Conservation (phyloP, 1,140 invertebrate genomes). For the Augochlora pura region DNA sequence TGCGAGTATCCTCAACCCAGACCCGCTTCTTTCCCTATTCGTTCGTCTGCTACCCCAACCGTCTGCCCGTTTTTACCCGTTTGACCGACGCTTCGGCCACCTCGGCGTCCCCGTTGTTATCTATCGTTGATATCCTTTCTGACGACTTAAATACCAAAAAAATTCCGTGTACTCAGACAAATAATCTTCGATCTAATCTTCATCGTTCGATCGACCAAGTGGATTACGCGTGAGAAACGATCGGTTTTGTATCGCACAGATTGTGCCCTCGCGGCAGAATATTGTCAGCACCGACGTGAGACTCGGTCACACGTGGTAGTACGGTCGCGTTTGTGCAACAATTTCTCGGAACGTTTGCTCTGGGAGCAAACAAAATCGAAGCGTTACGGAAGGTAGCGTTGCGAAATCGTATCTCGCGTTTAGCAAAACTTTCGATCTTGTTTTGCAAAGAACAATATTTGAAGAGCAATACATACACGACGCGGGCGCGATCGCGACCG, state of each 20-base stretch:
- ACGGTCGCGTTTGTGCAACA: neutral
- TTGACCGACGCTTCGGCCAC: too few relatives aligned
- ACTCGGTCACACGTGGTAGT: neutral
- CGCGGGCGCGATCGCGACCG: neutral
- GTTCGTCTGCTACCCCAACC: neutral
- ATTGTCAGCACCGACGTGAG: neutral
- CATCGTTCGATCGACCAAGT: neutral
- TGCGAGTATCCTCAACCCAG: neutral
- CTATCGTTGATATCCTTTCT: too few relatives aligned
- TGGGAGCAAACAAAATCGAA: neutral
- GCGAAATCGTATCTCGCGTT: neutral
- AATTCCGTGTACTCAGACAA: too few relatives aligned
- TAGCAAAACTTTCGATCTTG: neutral
- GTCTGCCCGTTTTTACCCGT: neutral
- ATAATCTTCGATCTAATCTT: neutral
- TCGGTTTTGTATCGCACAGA: neutral
- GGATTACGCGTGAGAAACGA: neutral
- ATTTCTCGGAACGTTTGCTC: neutral
- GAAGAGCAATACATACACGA: conserved; percentile 23
- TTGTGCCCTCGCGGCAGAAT: neutral
- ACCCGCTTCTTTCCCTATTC: neutral
- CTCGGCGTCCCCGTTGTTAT: too few relatives aligned
- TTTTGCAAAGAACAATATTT: conserved; percentile 1
- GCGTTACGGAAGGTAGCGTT: neutral
- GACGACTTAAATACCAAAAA: too few relatives aligned